Percentiles rank a stretch among this genome's conserved stretches.
phyloP scores from a whole-genome alignment of 2,797 vertebrate species.

The Mionectes olivaceus region DNA sequence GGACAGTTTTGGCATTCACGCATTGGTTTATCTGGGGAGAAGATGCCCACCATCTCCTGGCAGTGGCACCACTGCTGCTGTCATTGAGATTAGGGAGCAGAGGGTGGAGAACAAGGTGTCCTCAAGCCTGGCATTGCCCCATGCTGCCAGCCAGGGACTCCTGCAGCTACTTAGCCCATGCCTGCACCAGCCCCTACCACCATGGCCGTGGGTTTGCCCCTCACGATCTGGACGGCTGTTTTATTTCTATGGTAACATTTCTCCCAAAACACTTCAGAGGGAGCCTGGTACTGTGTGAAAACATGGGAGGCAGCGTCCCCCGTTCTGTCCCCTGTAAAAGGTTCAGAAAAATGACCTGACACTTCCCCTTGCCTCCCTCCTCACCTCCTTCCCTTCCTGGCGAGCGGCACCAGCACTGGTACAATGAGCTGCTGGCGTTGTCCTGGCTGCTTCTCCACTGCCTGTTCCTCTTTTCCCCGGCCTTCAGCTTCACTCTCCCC shows the following conservation, averaged over 20 bases:
- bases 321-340: not conserved
- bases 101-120: not conserved
- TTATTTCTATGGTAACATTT: constrained; percentile 68
- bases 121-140: not conserved
- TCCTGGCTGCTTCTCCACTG: not conserved
- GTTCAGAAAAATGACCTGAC: not conserved
- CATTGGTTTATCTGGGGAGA: not conserved
- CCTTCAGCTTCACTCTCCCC: not conserved
- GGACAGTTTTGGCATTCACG: not conserved
- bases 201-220: not conserved
- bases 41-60: not conserved
- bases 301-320: not conserved
- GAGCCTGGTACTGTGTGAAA: not conserved
- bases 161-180: accelerated
- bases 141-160: accelerated
- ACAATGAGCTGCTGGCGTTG: not conserved
- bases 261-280: constrained; percentile 1
- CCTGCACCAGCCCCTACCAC: not conserved
- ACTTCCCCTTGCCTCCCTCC: not conserved
- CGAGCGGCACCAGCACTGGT: accelerated
- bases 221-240: not conserved
- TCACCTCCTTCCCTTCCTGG: not conserved
- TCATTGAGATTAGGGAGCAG: not conserved
- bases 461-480: not conserved
- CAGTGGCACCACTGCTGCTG: accelerated